phyloP scores from a whole-genome alignment of 2,888 invertebrate genomes.

The Diaphora mendica region DNA sequence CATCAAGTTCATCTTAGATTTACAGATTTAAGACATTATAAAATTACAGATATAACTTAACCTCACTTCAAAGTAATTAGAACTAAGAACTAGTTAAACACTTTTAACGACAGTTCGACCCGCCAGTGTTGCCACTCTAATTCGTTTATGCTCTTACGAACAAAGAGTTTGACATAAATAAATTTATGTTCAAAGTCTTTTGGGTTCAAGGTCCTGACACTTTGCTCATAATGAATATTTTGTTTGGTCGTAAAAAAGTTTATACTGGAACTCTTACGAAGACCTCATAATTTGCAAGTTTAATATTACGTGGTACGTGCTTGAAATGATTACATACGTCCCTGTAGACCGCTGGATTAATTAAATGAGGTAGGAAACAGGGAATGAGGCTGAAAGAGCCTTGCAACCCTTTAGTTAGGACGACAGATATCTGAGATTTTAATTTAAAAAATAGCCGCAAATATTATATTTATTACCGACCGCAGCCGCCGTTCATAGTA shows the following conservation, averaged over 20 bases:
- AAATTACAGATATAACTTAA: not conserved
- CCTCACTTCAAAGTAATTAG: constrained; percentile 23
- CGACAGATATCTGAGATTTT: not conserved
- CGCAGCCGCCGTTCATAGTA: no score
- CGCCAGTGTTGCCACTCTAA: not conserved
- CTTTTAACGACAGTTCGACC: constrained; percentile 6
- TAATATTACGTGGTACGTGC: constrained; percentile 39
- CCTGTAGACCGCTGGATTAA: constrained; percentile 29
- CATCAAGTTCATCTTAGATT: not conserved
- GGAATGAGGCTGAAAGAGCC: constrained; percentile 7
- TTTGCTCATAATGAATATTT: constrained; percentile 42
- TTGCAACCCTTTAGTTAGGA: constrained; percentile 3
- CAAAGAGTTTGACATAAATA: constrained; percentile 1
- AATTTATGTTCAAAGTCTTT: constrained; percentile 8
- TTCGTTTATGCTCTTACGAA: constrained; percentile 3
- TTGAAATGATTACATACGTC: constrained; percentile 29
- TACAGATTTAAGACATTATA: not conserved
- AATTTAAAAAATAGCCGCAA: no score
- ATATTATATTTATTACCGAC: no score
- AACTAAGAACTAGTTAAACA: constrained; percentile 12
- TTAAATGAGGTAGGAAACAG: constrained; percentile 32
- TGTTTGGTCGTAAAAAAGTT: constrained; percentile 48
- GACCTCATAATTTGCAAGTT: constrained; percentile 22
- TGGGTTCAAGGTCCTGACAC: constrained; percentile 16
- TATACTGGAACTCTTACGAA: constrained; percentile 18